Percentiles rank a stretch among this genome's conserved stretches.
Conservation (phyloP, 2,888 invertebrate genomes). For the Campoplex capitator region DNA sequence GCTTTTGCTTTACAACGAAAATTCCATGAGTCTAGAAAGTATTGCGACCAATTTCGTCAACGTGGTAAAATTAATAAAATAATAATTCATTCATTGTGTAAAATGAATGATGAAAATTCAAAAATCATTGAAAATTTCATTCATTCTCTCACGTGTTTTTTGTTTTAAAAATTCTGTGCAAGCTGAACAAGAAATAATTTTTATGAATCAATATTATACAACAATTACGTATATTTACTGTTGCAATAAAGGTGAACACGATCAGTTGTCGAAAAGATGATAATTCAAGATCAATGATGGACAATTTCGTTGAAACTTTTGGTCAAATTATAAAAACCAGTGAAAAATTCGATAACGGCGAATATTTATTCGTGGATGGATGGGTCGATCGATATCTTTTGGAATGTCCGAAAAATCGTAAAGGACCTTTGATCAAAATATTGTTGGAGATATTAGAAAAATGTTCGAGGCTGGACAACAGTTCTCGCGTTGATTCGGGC, state of each 20-base stretch:
- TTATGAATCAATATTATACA: neutral
- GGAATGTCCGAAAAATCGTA: constrained; percentile 78
- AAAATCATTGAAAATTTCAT: neutral
- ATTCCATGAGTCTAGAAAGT: constrained; percentile 70
- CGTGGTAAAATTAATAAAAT: constrained; percentile 70
- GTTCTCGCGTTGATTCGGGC: constrained; percentile 71
- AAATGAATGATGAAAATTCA: neutral
- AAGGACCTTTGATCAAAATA: constrained; percentile 75
- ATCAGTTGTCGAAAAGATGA: constrained; percentile 81
- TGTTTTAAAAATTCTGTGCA: neutral
- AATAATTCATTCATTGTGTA: neutral
- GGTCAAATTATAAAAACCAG: constrained; percentile 74
- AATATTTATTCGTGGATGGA: constrained; percentile 79
- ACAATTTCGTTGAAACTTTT: constrained; percentile 79
- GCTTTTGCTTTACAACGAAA: constrained; percentile 79
- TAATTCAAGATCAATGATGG: constrained; percentile 79
- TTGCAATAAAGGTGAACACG: constrained; percentile 74
- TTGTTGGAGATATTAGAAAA: constrained; percentile 77
- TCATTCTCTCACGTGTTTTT: neutral
- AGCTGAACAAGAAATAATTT: neutral
- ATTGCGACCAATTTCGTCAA: constrained; percentile 74
- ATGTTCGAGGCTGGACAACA: constrained; percentile 72
- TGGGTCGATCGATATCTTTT: constrained; percentile 82
- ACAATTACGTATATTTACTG: neutral
- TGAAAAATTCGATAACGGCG: constrained; percentile 74